Evolutionary conservation across 2,888 invertebrate species (phyloP).

Genomic region (Nymphalis c-album): DNA sequence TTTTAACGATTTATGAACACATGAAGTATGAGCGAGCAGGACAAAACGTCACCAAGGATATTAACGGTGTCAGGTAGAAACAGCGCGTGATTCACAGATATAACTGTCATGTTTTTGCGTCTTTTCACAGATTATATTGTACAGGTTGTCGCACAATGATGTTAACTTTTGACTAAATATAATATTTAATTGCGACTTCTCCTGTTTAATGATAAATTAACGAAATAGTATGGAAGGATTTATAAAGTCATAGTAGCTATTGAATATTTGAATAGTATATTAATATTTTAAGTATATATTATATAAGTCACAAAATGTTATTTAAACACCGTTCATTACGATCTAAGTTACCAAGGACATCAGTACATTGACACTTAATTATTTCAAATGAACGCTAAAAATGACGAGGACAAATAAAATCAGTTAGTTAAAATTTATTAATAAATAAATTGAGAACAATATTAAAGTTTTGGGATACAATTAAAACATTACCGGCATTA

Average conservation of each 20-base stretch:
- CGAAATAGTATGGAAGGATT: too few relatives aligned
- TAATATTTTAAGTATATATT: too few relatives aligned
- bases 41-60: slow-evolving; percentile 48
- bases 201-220: too few relatives aligned
- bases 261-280: too few relatives aligned
- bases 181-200: slow-evolving; percentile 4
- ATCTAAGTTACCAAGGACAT: slow-evolving; percentile 25
- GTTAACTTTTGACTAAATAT: slow-evolving; percentile 52
- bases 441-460: too few relatives aligned
- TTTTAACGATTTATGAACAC: slow-evolving; percentile 8
- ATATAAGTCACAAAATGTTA: too few relatives aligned
- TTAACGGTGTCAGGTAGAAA: slow-evolving; percentile 71
- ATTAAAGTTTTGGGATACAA: too few relatives aligned
- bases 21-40: slow-evolving; percentile 26
- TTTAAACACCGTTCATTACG: slow-evolving; percentile 17
- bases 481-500: too few relatives aligned
- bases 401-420: too few relatives aligned
- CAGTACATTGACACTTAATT: slow-evolving; percentile 29
- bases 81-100: slow-evolving; percentile 69
- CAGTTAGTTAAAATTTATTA: too few relatives aligned
- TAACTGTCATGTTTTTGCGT: slow-evolving; percentile 74
- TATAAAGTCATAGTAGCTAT: too few relatives aligned
- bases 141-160: slow-evolving; percentile 58
- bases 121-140: slow-evolving; percentile 58
- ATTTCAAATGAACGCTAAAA: too few relatives aligned